Percentiles rank a stretch among this genome's conserved stretches.
Conservation (phyloP, 2,797 vertebrate genomes). For the Xiphorhynchus erythropygius region DNA sequence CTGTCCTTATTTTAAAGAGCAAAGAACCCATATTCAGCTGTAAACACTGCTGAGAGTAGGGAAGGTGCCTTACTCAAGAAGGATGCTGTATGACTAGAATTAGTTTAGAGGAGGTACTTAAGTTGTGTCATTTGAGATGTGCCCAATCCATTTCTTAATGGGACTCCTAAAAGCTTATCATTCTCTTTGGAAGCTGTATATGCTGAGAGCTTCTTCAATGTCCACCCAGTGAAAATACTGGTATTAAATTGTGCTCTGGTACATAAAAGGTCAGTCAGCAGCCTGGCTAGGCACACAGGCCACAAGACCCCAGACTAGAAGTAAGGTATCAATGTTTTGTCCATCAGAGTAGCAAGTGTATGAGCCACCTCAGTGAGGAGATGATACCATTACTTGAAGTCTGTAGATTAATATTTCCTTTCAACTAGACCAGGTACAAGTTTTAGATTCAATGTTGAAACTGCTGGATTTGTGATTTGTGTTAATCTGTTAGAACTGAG, state of each 20-base stretch:
- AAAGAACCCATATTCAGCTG: background rate
- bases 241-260: background rate
- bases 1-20: background rate
- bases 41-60: background rate
- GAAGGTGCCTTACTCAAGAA: background rate
- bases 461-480: background rate
- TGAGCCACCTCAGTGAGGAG: background rate
- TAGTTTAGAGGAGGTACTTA: background rate
- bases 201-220: background rate
- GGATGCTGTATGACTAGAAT: background rate
- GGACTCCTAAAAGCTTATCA: background rate
- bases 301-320: background rate
- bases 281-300: background rate
- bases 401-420: background rate
- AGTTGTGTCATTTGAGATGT: background rate
- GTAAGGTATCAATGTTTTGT: background rate
- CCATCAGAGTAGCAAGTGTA: background rate
- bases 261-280: accelerated
- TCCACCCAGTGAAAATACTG: background rate
- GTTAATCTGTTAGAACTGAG: background rate
- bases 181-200: background rate
- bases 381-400: background rate
- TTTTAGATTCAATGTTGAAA: background rate
- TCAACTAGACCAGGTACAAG: background rate
- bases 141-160: background rate